Conservation (phyloP, 2,888 invertebrate species). For the Phyto melanocephala region DNA sequence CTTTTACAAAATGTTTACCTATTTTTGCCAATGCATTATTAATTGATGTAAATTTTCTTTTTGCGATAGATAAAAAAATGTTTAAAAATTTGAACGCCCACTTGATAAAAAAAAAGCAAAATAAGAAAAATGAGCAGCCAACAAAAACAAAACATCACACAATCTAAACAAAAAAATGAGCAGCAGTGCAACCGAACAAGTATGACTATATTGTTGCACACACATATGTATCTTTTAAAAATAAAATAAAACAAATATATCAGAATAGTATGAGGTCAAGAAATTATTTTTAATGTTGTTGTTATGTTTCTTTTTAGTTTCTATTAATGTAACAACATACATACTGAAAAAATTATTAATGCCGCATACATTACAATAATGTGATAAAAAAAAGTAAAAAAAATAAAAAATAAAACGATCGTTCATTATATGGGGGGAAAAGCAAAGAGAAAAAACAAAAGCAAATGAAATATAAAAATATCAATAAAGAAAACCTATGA, state of each 20-base stretch:
- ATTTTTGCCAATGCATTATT: slow-evolving; percentile 6
- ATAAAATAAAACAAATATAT: neutral
- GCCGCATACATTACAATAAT: slow-evolving; percentile 43
- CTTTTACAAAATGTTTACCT: too few species aligned
- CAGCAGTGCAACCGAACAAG: neutral
- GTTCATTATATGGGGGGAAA: slow-evolving; percentile 17
- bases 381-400: slow-evolving; percentile 31
- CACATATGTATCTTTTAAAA: slow-evolving; percentile 56
- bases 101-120: slow-evolving; percentile 26
- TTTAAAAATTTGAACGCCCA: slow-evolving; percentile 49
- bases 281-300: slow-evolving; percentile 9
- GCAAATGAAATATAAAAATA: slow-evolving; percentile 18
- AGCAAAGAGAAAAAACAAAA: slow-evolving; percentile 24
- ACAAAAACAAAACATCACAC: slow-evolving; percentile 31
- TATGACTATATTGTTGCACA: slow-evolving; percentile 20
- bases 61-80: slow-evolving; percentile 35
- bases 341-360: neutral
- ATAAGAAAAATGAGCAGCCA: neutral
- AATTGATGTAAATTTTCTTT: slow-evolving; percentile 40
- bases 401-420: too few species aligned
- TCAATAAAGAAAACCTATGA: slow-evolving; percentile 41
- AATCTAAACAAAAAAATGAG: slow-evolving; percentile 4
- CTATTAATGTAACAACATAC: slow-evolving; percentile 34
- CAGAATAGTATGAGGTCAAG: slow-evolving; percentile 60
- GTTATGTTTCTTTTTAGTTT: neutral